These are phyloP conservation scores for Ageneiosus marmoratus DNA, from an alignment of 2,113 vertebrate species.

Conservation along the genomic window DNA sequence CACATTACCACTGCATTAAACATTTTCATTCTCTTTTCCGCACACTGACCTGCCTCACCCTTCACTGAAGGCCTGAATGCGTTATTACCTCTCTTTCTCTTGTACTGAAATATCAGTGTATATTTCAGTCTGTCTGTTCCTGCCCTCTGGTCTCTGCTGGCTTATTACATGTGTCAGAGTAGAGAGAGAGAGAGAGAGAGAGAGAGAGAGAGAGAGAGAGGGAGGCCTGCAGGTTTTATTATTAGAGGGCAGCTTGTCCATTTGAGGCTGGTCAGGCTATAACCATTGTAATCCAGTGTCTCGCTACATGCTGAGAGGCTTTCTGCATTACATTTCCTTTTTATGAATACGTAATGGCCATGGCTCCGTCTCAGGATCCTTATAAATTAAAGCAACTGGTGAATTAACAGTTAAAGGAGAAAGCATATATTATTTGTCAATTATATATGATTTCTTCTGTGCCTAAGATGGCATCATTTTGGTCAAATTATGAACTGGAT, in stretches of 20 bases:
- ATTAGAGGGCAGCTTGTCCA: constrained; percentile 32
- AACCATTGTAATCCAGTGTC: constrained; percentile 19
- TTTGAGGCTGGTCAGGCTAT: constrained; percentile 30
- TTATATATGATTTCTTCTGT: neutral
- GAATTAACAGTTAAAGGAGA: constrained; percentile 12
- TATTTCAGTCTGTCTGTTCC: constrained; percentile 33
- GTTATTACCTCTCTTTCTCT: constrained; percentile 23
- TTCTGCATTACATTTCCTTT: constrained; percentile 42
- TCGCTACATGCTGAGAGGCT: constrained; percentile 19
- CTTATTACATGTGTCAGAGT: constrained; percentile 42
- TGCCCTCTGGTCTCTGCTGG: constrained; percentile 31
- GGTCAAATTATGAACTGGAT: constrained; percentile 3
- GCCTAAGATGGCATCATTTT: neutral
- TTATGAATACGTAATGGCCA: constrained; percentile 41
- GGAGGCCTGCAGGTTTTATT: constrained; percentile 27
- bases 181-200: neutral
- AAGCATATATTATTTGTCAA: neutral
- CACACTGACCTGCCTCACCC: constrained; percentile 4
- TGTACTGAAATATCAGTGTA: constrained; percentile 34
- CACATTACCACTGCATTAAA: constrained; percentile 23
- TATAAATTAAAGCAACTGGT: constrained; percentile 15
- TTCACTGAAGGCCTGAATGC: constrained; percentile 12
- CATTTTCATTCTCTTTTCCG: constrained; percentile 3
- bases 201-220: neutral
- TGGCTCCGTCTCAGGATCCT: constrained; percentile 6